Evolutionary conservation across 2,888 invertebrate genomes (phyloP), one percentile per base, ranked within the genome.

Genomic region (Ferdinandea cuprea): DNA sequence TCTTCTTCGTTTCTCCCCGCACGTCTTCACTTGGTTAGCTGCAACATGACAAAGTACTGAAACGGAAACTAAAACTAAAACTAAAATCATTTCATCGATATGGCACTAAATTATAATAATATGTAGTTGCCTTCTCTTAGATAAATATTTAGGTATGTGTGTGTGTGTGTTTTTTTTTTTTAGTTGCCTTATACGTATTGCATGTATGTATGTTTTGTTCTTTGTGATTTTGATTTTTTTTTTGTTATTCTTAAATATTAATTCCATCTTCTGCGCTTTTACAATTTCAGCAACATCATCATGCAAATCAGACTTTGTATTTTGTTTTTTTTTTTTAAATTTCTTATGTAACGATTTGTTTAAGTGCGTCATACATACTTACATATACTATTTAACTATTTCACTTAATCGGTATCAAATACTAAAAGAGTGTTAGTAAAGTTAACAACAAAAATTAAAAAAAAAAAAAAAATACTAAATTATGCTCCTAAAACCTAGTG

Each of bases 391-490:
- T n/a, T n/a, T n/a, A 21, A 37, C 35, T 65, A 46, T 6, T 19
- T 69, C 17, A 59, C 81, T 77, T 81, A 77, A 59, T 71, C 40
- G 58, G 59, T 81, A 81, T 81, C 58, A 77, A 81, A 81, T 81
- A 77, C 81, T 81, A 71, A 66, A 73, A 44, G n/a, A n/a, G 44
- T 72, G 78, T 72, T 72, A 78, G 65, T 46, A 54, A 13, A 54
- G 11, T 44, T 44, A 9, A 50, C 35, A 50, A 42, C 17, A 68
- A 35, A 68, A 5, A 13, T 13, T 19, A 50, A 65, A 32, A 17
- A n/a, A n/a, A 30, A 21, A 35, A 25, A n/a, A 13, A 17, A 46
- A 25, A 65, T 9, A 13, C 25, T 42, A n/a, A 21, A 30, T 15
- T 44, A 13, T 52, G 42, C 66, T n/a, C 42, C 37, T 65, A 59